Evolutionary conservation across 2,797 vertebrate genomes (phyloP), one percentile per base, ranked within the genome.

Genomic region (Microctenopoma lineatum): DNA sequence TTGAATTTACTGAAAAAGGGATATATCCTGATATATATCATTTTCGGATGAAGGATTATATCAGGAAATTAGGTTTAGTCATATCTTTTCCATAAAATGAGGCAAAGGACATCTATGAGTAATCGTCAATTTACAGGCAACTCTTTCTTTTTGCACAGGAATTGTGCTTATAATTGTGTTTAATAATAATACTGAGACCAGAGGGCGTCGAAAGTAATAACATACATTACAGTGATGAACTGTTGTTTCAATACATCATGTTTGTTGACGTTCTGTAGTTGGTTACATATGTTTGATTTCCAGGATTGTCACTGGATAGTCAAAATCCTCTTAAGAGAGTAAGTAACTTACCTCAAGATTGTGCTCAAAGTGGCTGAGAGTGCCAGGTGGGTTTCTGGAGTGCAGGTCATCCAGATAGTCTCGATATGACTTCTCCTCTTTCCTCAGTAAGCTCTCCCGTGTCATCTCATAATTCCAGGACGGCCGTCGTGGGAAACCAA

Each of bases 351-450:
- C 97, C 95, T 98, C 97, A 46, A 98, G 87, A 84, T 98, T 98
- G 91, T 98, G 96, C 66, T 98, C 97, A 68, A 97, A 98, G 88
- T 97, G 96, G 75, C 96, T 97, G 51, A 98, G 94, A 21, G 94
- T 89, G 15, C 91, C 93, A 0, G 90, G 91, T 11, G 93, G 87
- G 79, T 96, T 96, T 58, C 92, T 93, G 66, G 94, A 94, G 60
- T 95, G 93, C 66, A 97, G 92, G 75, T 93, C 93, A 45, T 95
- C 94, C 42, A 97, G 87, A 79, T 96, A 97, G 4, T 95, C 93
- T 74, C 90, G 81, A 75, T 96, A 98, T 0, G 95, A 94, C 69
- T 92, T 95, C 72, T 98, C 96, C 83, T 98, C 97, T 82, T 93
- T 95, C 69, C 45, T 91, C 84, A 95, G 82, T 42, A 98, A 88